A percentile compares a stretch with the other conserved stretches of the same genome.
Evolutionary conservation across 1,140 invertebrate species (phyloP).

Genomic region (Drosophila sechellia): DNA sequence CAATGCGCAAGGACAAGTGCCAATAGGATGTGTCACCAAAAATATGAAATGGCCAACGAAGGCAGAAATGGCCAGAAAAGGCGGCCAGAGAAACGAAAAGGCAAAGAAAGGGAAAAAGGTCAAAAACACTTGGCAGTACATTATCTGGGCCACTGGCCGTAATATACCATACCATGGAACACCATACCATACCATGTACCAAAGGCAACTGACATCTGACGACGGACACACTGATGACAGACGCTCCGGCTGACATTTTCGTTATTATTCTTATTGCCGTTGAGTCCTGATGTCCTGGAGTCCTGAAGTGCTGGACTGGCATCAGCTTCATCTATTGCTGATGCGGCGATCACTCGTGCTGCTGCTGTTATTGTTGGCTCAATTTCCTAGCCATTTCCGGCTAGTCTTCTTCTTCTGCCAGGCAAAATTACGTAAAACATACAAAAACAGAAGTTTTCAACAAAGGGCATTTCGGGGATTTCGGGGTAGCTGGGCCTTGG

Average conservation of each 20-base stretch:
- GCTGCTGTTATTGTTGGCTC: conserved; percentile 77
- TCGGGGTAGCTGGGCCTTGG: neutral
- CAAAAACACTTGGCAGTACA: conserved; percentile 82
- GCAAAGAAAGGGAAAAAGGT: conserved; percentile 57
- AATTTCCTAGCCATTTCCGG: conserved; percentile 83
- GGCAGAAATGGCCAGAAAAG: conserved; percentile 1
- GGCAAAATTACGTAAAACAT: conserved; percentile 80
- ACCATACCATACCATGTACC: neutral
- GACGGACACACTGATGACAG: conserved; percentile 52
- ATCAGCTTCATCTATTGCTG: conserved; percentile 22
- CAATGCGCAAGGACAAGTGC: conserved; percentile 43
- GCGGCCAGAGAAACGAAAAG: conserved; percentile 2
- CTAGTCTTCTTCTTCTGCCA: conserved; percentile 48
- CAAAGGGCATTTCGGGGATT: conserved; percentile 13
- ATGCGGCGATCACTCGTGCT: conserved; percentile 25
- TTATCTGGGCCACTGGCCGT: conserved; percentile 77
- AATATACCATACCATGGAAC: conserved; percentile 2
- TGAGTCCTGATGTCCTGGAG: conserved; percentile 3
- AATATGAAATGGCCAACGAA: conserved; percentile 64
- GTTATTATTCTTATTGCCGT: conserved; percentile 78
- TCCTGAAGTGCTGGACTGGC: conserved; percentile 1
- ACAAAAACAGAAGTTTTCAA: conserved; percentile 77
- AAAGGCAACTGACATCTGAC: conserved; percentile 49
- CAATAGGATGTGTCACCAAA: conserved; percentile 69
- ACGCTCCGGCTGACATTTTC: conserved; percentile 71